phyloP scores from a whole-genome alignment of 2,113 vertebrate species.

The Tachysurus fulvidraco region DNA sequence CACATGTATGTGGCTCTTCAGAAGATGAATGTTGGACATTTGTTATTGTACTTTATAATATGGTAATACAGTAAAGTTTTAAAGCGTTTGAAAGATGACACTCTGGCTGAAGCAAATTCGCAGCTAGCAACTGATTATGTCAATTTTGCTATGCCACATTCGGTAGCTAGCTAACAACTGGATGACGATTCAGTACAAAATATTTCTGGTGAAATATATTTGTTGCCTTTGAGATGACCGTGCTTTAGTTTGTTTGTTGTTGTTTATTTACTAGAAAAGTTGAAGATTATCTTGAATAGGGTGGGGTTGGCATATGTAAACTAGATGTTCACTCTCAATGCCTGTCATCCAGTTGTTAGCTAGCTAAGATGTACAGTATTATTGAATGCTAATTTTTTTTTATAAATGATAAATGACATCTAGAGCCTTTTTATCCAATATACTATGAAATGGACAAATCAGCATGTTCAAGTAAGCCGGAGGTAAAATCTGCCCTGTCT shows the following conservation, averaged over 20 bases:
- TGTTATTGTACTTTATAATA: not conserved
- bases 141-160: not conserved
- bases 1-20: not conserved
- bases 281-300: not conserved
- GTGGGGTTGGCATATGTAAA: not conserved
- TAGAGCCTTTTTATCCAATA: not conserved
- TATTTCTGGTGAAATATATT: not conserved
- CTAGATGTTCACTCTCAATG: not conserved
- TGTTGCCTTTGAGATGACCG: not conserved
- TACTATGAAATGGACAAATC: not conserved
- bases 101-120: not conserved
- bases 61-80: not conserved
- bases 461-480: not conserved
- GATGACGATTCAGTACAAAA: not conserved
- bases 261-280: not conserved
- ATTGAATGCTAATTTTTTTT: no score
- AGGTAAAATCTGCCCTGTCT: slow-evolving; percentile 2
- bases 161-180: not conserved
- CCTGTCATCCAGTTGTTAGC: no score
- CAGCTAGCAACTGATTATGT: not conserved
- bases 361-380: no score
- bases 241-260: not conserved
- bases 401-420: not conserved
- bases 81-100: not conserved
- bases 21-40: not conserved